These are phyloP conservation scores for Diaphora mendica DNA, from an alignment of 2,888 invertebrate genomes.

Conservation along the genomic window DNA sequence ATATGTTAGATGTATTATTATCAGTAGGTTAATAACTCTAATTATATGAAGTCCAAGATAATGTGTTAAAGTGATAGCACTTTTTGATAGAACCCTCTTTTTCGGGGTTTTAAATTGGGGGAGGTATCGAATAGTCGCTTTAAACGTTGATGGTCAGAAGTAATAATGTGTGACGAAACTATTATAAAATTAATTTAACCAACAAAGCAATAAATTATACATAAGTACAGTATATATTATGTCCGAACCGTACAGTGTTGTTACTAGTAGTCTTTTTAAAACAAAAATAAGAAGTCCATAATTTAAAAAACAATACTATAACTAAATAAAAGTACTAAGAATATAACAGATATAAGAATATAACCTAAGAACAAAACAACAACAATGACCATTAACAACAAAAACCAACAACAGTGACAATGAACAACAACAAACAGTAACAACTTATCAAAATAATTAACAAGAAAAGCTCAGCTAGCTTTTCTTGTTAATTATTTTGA, in stretches of 20 bases:
- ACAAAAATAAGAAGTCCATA: background rate
- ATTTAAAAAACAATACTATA: background rate
- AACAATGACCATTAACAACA: background rate
- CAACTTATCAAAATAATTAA: background rate
- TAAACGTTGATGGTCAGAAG: background rate
- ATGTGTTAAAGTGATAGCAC: background rate
- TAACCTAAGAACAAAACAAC: background rate
- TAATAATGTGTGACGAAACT: background rate
- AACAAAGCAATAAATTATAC: background rate
- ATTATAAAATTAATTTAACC: background rate
- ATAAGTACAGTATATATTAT: background rate
- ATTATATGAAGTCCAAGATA: background rate
- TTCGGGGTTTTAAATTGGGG: background rate
- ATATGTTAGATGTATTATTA: conserved; percentile 5
- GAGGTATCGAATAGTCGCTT: background rate
- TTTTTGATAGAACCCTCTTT: background rate
- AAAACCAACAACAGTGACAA: background rate
- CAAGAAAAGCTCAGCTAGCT: too few relatives aligned
- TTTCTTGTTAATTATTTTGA: too few relatives aligned
- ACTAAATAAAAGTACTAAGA: background rate
- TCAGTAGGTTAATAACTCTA: background rate
- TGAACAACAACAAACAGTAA: background rate
- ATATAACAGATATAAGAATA: background rate
- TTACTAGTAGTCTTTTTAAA: background rate
- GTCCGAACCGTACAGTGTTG: background rate